Base-by-base conservation (phyloP, 2,888 invertebrate genomes). In the Metopia argyrocephala region DNA sequence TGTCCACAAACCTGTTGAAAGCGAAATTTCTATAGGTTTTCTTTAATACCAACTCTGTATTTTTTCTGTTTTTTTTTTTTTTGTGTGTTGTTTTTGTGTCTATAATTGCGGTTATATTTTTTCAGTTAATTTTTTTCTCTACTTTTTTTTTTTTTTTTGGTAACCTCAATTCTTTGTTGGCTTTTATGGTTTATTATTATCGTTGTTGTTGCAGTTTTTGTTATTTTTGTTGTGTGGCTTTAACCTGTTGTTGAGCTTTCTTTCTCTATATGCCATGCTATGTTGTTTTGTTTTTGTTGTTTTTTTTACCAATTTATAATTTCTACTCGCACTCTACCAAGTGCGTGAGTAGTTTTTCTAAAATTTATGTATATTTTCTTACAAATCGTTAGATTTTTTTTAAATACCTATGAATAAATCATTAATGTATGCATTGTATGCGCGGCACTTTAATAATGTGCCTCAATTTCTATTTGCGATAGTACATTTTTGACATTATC, bases 1-100 rank as follows among this genome's bases (percentile, higher is more conserved):
- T 68, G 70, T 79, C 74, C 85, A 81, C 88, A 85, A 87, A 89
- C 88, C 90, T 89, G 89, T 89, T 89, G 89, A 89, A 89, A 89
- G 89, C 89, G 89, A 89, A 89, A 89, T 89, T 89, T 85, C 84
- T 85, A 76, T 57, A 69, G 46, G 21, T 74, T 71, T 79, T 70
- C 18, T 79, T 61, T 38, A 20, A 38, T 38, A 38, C 38, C 9
- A 38, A 25, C 27, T 62, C 64, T 23, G 62, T 50, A 54, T 18
- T 18, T 38, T 18, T 38, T 74, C 46, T 50, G 5, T 48, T 3
- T 59, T 76, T 54, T 18, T 45, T 1, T 48, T 48, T 52, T 76
- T 31, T 18, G 23, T 52, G 27, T 74, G 73, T 75, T 62, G 69
- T 70, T 78, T 50, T 52, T 65, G 66, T 66, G 65, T 78, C 74